Evolutionary conservation across 1,140 invertebrate species (phyloP).

Genomic region (Microplitis mediator): DNA sequence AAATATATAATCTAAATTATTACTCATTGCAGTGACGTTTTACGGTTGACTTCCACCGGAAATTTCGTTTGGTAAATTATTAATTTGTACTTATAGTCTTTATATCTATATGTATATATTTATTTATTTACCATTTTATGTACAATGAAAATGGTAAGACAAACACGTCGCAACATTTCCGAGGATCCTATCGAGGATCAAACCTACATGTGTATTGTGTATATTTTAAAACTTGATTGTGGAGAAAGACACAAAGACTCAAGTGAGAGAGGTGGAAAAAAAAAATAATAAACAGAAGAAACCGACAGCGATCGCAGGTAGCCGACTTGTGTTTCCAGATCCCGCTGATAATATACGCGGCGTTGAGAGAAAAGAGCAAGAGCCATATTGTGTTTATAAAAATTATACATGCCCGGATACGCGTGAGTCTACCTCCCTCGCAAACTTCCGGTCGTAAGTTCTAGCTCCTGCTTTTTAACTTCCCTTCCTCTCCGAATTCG

Average conservation of each 20-base stretch:
- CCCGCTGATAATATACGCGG: constrained; percentile 9
- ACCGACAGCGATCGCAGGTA: constrained; percentile 9
- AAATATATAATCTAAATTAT: background rate
- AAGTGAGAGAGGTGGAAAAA: background rate
- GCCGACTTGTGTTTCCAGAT: constrained; percentile 21
- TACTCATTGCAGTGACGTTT: background rate
- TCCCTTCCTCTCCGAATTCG: background rate
- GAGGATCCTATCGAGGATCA: background rate
- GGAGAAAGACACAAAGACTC: background rate
- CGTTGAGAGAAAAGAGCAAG: constrained; percentile 2
- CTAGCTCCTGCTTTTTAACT: background rate
- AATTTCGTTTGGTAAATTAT: background rate
- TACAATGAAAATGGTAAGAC: background rate
- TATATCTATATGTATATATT: too few relatives aligned
- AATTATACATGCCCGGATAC: constrained; percentile 25
- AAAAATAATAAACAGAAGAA: background rate
- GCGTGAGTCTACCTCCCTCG: constrained; percentile 18
- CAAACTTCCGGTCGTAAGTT: constrained; percentile 13
- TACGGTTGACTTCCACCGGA: background rate
- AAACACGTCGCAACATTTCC: constrained; percentile 13
- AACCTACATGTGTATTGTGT: too few relatives aligned
- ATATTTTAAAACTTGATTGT: too few relatives aligned
- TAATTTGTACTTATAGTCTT: too few relatives aligned
- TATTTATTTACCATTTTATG: too few relatives aligned
- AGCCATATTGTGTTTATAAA: background rate